Conservation (phyloP, 92 coral and sea anemone species). For the Bergia puertoricense region DNA sequence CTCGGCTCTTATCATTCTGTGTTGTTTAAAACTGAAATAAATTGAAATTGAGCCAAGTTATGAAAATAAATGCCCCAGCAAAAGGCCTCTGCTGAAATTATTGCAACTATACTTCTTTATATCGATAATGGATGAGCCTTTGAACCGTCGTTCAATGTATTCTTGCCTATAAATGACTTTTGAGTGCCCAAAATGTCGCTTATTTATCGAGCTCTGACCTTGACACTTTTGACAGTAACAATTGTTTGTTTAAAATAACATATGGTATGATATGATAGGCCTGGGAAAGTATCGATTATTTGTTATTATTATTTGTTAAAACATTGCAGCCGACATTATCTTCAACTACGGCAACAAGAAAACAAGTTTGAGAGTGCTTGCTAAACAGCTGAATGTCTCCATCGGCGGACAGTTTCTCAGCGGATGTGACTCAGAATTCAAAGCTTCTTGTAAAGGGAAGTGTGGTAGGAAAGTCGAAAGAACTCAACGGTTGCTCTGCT, state of each 20-base stretch:
- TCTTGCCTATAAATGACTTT: not conserved
- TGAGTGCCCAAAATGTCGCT: not conserved
- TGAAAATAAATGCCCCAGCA: too few species aligned
- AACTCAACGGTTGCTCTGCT: not conserved
- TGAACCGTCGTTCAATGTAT: too few species aligned
- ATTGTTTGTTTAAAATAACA: not conserved
- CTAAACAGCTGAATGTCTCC: constrained; percentile 6
- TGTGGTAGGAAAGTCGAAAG: constrained; percentile 10
- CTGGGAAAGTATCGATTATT: not conserved
- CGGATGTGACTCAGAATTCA: not conserved
- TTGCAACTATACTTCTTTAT: too few species aligned
- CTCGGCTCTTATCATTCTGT: too few species aligned
- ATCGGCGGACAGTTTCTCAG: not conserved
- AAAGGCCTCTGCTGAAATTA: too few species aligned
- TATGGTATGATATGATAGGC: not conserved
- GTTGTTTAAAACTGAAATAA: too few species aligned
- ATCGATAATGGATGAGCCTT: too few species aligned
- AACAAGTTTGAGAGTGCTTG: not conserved
- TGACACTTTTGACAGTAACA: not conserved
- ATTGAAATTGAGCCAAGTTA: too few species aligned
- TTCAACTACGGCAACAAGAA: not conserved
- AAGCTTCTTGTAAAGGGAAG: not conserved
- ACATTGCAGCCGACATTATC: constrained; percentile 1
- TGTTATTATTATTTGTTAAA: not conserved
- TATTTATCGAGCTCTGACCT: not conserved